Conservation (phyloP, 1,140 invertebrate species). For the Eulimnadia texana region DNA sequence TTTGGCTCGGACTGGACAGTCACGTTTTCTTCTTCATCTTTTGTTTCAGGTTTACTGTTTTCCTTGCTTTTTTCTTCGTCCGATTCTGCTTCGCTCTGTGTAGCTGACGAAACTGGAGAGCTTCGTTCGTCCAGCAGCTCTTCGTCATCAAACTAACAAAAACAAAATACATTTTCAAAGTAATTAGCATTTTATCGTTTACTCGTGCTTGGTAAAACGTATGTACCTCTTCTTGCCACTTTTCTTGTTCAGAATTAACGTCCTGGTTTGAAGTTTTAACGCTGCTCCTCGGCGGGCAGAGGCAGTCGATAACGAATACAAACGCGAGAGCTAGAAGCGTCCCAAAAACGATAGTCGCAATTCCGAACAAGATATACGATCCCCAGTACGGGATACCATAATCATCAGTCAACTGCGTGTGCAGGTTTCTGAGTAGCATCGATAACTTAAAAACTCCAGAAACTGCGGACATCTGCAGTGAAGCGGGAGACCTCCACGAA, state of each 20-base stretch:
- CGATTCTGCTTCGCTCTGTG: neutral
- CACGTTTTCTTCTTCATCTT: neutral
- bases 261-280: neutral
- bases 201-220: neutral
- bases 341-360: slow-evolving; percentile 80
- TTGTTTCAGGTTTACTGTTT: too few relatives aligned
- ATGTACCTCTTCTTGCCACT: neutral
- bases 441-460: slow-evolving; percentile 90
- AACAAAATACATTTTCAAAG: neutral
- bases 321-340: slow-evolving; percentile 74
- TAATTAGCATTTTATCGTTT: neutral
- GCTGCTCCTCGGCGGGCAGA: slow-evolving; percentile 52
- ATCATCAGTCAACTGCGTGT: slow-evolving; percentile 79
- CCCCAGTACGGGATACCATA: slow-evolving; percentile 91
- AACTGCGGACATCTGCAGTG: slow-evolving; percentile 80
- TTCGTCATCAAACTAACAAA: slow-evolving; percentile 1
- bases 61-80: neutral
- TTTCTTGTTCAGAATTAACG: neutral
- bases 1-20: neutral
- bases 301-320: slow-evolving; percentile 66
- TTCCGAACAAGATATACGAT: slow-evolving; percentile 86
- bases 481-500: slow-evolving; percentile 79
- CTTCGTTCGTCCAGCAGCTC: neutral
- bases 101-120: neutral
- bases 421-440: slow-evolving; percentile 73